Evolutionary conservation across 2,888 invertebrate species (phyloP).

Genomic region (Tipula lateralis): DNA sequence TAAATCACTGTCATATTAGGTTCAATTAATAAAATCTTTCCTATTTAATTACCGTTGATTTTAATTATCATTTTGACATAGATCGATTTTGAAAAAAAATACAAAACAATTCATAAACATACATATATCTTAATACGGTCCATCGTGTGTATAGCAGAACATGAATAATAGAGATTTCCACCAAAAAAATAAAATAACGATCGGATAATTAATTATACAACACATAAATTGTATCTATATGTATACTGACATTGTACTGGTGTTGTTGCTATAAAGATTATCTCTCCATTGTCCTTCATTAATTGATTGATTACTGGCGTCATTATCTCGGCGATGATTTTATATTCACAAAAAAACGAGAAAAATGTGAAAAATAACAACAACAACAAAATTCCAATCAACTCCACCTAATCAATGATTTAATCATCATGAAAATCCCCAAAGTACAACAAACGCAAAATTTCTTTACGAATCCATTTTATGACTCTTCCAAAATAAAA

Average conservation of each 20-base stretch:
- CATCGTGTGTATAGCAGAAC: not conserved
- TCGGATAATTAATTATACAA: not conserved
- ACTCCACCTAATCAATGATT: constrained; percentile 19
- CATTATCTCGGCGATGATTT: not conserved
- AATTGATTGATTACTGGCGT: constrained; percentile 24
- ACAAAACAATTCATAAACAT: not conserved
- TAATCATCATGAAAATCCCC: constrained; percentile 5
- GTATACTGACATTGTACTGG: no score
- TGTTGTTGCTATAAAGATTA: not conserved
- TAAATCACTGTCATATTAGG: not conserved
- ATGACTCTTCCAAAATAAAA: not conserved
- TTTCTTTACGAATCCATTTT: not conserved
- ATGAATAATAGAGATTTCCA: not conserved
- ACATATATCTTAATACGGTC: not conserved
- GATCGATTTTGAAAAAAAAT: not conserved
- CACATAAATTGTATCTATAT: not conserved
- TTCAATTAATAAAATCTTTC: not conserved
- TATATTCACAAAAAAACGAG: not conserved
- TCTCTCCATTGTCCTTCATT: not conserved
- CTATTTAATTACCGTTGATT: not conserved
- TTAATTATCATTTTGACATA: not conserved
- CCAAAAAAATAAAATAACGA: not conserved
- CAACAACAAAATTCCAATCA: constrained; percentile 19
- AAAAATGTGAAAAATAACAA: not conserved
- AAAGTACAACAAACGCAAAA: not conserved